A percentile compares a stretch with the other conserved stretches of the same genome.
These are phyloP conservation scores for Neoaliturus tenellus DNA, from an alignment of 2,888 invertebrate genomes.

Conservation along the genomic window DNA sequence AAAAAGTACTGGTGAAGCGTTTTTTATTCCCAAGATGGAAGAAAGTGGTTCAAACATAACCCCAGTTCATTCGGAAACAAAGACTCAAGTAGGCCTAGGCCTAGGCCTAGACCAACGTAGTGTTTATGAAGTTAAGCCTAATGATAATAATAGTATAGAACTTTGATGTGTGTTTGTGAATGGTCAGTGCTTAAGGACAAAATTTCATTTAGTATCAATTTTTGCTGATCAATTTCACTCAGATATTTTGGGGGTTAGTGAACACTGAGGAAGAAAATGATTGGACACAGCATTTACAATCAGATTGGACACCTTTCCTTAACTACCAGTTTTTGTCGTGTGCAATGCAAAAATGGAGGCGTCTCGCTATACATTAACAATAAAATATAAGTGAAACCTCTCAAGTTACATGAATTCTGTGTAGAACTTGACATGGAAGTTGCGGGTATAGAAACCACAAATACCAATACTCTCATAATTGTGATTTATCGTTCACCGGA, in stretches of 20 bases:
- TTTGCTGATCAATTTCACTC: background rate
- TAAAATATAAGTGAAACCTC: background rate
- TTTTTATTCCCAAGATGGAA: constrained; percentile 12
- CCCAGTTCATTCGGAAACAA: no score
- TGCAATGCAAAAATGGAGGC: background rate
- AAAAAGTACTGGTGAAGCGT: background rate
- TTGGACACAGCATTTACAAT: background rate
- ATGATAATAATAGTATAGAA: background rate
- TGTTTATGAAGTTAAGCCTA: background rate
- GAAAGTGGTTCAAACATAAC: no score
- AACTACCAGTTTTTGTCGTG: background rate
- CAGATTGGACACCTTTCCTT: background rate
- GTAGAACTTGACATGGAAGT: background rate
- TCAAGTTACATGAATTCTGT: background rate
- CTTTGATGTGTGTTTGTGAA: background rate
- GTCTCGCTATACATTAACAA: background rate
- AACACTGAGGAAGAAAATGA: background rate
- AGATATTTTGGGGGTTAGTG: background rate
- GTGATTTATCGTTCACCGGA: background rate
- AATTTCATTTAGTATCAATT: background rate
- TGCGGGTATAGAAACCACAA: background rate
- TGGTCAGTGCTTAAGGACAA: background rate
- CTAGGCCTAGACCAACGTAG: background rate
- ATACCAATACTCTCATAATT: background rate
- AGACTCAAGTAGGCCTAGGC: background rate